Percentiles rank a stretch among this genome's conserved stretches.
These are phyloP conservation scores for Halcyon chelicuti DNA, from an alignment of 2,797 vertebrate species.

Conservation along the genomic window DNA sequence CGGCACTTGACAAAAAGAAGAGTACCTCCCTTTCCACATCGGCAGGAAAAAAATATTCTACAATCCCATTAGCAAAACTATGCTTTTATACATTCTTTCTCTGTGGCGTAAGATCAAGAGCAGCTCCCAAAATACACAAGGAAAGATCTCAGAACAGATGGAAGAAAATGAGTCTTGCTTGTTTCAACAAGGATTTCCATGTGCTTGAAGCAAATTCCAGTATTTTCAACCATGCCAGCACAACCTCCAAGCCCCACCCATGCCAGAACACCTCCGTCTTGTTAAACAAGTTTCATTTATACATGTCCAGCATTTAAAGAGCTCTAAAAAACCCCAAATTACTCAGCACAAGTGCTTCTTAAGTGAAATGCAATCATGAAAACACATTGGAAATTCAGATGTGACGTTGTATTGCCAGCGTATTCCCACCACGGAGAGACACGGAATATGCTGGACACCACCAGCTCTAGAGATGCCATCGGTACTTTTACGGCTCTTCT, in stretches of 20 bases:
- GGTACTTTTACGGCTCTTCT: neutral
- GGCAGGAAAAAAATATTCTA: neutral
- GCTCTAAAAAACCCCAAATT: neutral
- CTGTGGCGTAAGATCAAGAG: neutral
- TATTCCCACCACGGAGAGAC: neutral
- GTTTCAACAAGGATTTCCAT: constrained; percentile 33
- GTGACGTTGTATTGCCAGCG: neutral
- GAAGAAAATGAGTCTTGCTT: constrained; percentile 9
- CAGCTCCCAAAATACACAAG: neutral
- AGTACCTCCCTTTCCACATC: neutral
- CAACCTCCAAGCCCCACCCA: constrained; percentile 8
- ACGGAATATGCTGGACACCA: neutral
- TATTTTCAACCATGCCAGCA: constrained; percentile 11
- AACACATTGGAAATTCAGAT: neutral
- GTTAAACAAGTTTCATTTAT: constrained; percentile 45
- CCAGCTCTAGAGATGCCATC: neutral
- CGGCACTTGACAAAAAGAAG: neutral
- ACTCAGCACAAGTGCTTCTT: neutral
- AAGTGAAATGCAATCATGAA: neutral
- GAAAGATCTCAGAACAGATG: neutral
- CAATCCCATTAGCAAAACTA: neutral
- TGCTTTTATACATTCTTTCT: neutral
- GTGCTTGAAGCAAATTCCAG: constrained; percentile 25
- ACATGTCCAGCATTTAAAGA: constrained; percentile 19
- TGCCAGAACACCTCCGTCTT: neutral